Evolutionary conservation across 2,888 invertebrate genomes (phyloP), one percentile per base, ranked within the genome.

Genomic region (Cheilosia grossa): DNA sequence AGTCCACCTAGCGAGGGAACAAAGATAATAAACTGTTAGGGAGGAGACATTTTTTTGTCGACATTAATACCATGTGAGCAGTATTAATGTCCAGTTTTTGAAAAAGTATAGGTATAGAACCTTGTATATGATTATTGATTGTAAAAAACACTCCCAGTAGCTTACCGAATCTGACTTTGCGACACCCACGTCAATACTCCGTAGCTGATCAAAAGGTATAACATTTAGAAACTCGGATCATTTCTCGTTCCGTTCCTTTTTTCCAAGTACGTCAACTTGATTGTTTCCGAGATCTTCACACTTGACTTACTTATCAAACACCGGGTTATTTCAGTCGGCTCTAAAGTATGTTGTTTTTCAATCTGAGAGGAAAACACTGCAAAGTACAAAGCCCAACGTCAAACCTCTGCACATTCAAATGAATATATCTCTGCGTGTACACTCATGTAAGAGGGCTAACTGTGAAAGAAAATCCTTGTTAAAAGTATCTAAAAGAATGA

Each of bases 401-500:
- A 75, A 73, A 77, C 77, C 54, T 77, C 56, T 13, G n/a, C 53
- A 77, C 44, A 74, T 64, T 69, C 42, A 40, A 59, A 49, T 56
- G 51, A 61, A 78, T 66, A 54, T 56, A 54, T 64, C 47, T 58
- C 64, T 59, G 19, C n/a, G 19, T 30, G 19, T 30, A 27, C 37
- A 53, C 47, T n/a, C 33, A 40, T 72, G 59, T 64, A 19, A 74
- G 47, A 9, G 59, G 51, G 61, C 49, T 21, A 27, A 59, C 33
- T 42, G 24, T 53, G 40, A 61, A 66, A 70, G 53, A 70, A 77
- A 72, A 59, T 66, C 24, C 66, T 40, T 72, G 66, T 69, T 61
- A 54, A 54, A 77, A 56, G 78, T 74, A 70, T 63, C 73, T 70
- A 59, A 81, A 81, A 81, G 81, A 81, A 85, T 81, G 77, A 90